phyloP scores from a whole-genome alignment of 2,113 vertebrate species.

The Dicentrarchus labrax region DNA sequence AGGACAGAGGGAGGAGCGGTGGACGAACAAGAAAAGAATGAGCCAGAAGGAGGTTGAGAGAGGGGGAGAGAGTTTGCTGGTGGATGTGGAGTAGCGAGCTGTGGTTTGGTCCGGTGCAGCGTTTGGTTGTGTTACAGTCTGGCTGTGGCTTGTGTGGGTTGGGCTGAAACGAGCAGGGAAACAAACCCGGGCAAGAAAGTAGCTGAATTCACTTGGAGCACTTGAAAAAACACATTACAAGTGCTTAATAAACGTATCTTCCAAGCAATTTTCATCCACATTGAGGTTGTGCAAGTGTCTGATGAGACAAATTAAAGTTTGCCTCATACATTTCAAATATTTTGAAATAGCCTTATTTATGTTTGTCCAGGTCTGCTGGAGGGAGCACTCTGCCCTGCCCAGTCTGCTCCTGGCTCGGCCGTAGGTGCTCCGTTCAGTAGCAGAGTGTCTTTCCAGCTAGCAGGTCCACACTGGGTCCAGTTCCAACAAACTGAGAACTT shows the following conservation, averaged over 20 bases:
- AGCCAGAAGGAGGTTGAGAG: constrained; percentile 48
- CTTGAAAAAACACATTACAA: constrained; percentile 67
- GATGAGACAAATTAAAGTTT: constrained; percentile 69
- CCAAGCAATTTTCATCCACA: constrained; percentile 51
- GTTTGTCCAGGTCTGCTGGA: constrained; percentile 74
- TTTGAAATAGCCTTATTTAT: constrained; percentile 64
- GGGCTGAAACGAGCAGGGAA: constrained; percentile 63
- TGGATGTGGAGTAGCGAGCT: constrained; percentile 70
- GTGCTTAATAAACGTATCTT: constrained; percentile 64
- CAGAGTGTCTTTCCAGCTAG: constrained; percentile 77
- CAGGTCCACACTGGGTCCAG: constrained; percentile 60
- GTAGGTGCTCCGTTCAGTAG: constrained; percentile 69
- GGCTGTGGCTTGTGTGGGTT: constrained; percentile 74
- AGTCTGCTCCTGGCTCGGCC: constrained; percentile 57
- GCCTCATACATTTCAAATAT: constrained; percentile 73
- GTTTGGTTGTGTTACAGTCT: constrained; percentile 74
- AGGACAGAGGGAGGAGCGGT: constrained; percentile 39
- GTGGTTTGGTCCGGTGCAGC: constrained; percentile 68
- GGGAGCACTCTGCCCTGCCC: constrained; percentile 61
- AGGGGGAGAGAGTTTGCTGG: constrained; percentile 54
- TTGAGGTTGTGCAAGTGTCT: constrained; percentile 61
- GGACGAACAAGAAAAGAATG: constrained; percentile 44
- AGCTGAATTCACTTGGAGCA: constrained; percentile 46
- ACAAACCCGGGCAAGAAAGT: constrained; percentile 60
- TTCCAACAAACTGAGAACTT: constrained; percentile 77